Percentiles rank a stretch among this genome's conserved stretches.
Evolutionary conservation across 2,888 invertebrate genomes (phyloP).

Genomic region (Megamerina dolium): DNA sequence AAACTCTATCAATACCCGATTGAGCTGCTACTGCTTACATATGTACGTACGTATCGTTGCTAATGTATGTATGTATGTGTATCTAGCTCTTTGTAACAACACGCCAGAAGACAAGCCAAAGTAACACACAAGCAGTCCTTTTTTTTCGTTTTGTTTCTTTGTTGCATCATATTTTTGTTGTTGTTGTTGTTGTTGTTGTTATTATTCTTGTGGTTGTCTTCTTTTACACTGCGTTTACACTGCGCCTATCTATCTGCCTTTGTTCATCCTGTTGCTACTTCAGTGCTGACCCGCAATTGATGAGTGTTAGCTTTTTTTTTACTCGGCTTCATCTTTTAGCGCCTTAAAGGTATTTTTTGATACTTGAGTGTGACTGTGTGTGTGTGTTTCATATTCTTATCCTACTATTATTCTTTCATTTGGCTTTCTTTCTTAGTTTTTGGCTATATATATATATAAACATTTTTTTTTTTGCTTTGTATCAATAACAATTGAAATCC

Average conservation of each 20-base stretch:
- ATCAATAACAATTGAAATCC: constrained; percentile 43
- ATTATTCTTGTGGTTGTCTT: constrained; percentile 7
- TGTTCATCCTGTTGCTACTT: not conserved
- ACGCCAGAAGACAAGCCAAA: too few relatives aligned
- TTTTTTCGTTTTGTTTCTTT: constrained; percentile 5
- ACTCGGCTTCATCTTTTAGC: not conserved
- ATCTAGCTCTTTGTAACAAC: too few relatives aligned
- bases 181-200: constrained; percentile 12
- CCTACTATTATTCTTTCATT: constrained; percentile 15
- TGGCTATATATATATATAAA: constrained; percentile 34
- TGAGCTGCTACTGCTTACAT: too few relatives aligned
- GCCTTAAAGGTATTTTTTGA: too few relatives aligned
- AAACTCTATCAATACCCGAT: constrained; percentile 47
- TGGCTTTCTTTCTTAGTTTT: constrained; percentile 25
- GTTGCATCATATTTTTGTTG: constrained; percentile 12
- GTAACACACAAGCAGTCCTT: too few relatives aligned
- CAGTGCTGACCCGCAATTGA: too few relatives aligned
- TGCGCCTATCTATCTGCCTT: not conserved
- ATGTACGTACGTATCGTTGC: too few relatives aligned
- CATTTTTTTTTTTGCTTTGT: constrained; percentile 24
- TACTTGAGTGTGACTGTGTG: too few relatives aligned
- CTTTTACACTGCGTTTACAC: constrained; percentile 6
- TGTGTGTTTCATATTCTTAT: not conserved
- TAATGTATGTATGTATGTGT: too few relatives aligned
- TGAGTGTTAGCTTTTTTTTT: too few relatives aligned